These are phyloP conservation scores for Spatulosminthurus flaviceps DNA, from an alignment of 2,888 invertebrate genomes.

Conservation along the genomic window DNA sequence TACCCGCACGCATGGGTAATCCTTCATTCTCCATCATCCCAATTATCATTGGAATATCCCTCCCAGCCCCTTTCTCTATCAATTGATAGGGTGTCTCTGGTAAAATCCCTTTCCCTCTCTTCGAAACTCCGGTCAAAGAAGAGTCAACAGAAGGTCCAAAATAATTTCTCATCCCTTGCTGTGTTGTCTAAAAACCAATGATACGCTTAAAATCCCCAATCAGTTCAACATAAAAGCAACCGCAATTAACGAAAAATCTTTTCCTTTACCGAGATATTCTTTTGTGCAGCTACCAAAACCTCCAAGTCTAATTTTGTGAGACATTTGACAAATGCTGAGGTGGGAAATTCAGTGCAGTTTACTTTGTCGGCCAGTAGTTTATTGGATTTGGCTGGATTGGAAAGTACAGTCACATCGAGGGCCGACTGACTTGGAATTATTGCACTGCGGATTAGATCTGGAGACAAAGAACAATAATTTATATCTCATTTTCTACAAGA, in stretches of 20 bases:
- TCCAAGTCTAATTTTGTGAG: not conserved
- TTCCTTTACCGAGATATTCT: not conserved
- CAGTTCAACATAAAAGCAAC: too few relatives aligned
- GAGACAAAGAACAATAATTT: not conserved
- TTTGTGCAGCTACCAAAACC: not conserved
- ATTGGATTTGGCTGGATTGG: not conserved
- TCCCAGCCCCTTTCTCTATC: not conserved
- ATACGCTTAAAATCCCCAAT: too few relatives aligned
- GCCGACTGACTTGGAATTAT: slow-evolving; percentile 11
- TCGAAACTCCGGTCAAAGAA: too few relatives aligned
- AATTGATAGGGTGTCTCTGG: slow-evolving; percentile 13
- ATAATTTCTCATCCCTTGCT: too few relatives aligned
- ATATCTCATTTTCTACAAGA: too few relatives aligned
- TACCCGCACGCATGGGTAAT: too few relatives aligned
- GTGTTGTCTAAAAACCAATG: too few relatives aligned
- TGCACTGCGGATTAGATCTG: slow-evolving; percentile 20
- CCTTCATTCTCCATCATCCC: slow-evolving; percentile 4
- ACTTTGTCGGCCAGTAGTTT: not conserved
- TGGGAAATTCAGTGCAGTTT: not conserved
- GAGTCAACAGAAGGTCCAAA: too few relatives aligned
- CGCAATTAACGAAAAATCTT: too few relatives aligned
- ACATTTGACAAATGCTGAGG: slow-evolving; percentile 12
- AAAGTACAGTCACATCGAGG: not conserved
- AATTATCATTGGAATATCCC: not conserved
- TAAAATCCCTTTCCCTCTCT: too few relatives aligned